A percentile compares a stretch with the other conserved stretches of the same genome.
Evolutionary conservation across 2,797 vertebrate species (phyloP).

Genomic region (Coendou prehensilis): DNA sequence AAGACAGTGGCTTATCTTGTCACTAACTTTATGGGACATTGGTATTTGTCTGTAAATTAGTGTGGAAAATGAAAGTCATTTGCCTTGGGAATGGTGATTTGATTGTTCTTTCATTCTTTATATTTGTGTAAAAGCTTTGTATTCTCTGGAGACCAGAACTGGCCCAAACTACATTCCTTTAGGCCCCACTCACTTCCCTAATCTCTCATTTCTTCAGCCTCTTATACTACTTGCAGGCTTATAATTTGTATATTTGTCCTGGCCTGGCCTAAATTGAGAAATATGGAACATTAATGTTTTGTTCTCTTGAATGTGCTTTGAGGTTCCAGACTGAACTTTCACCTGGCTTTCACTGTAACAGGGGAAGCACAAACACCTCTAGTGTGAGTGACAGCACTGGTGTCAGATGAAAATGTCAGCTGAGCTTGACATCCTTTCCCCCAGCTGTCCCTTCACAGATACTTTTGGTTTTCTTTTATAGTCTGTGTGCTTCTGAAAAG

Average conservation of each 20-base stretch:
- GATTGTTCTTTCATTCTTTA: constrained; percentile 18
- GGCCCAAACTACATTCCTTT: constrained; percentile 30
- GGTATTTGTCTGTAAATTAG: constrained; percentile 1
- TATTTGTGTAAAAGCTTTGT: constrained; percentile 33
- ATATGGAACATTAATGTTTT: constrained; percentile 68
- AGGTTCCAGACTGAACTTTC: constrained; percentile 54
- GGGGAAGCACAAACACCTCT: background rate
- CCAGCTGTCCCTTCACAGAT: background rate
- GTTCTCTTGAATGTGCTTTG: constrained; percentile 60
- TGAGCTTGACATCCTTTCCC: constrained; percentile 12
- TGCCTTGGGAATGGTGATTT: background rate
- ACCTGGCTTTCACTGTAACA: constrained; percentile 12
- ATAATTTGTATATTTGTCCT: constrained; percentile 67
- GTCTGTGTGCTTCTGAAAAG: background rate
- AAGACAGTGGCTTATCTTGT: constrained; percentile 50
- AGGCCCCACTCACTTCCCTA: background rate
- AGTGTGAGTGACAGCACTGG: background rate
- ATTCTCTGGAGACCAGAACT: background rate
- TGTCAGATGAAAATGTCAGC: background rate
- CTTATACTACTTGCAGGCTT: constrained; percentile 7
- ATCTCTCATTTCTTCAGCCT: constrained; percentile 49
- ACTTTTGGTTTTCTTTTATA: constrained; percentile 41
- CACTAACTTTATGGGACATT: background rate
- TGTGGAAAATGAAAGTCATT: constrained; percentile 53
- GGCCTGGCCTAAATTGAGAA: constrained; percentile 62